phyloP scores from a whole-genome alignment of 2,113 vertebrate species.

The Syrrhaptes paradoxus region DNA sequence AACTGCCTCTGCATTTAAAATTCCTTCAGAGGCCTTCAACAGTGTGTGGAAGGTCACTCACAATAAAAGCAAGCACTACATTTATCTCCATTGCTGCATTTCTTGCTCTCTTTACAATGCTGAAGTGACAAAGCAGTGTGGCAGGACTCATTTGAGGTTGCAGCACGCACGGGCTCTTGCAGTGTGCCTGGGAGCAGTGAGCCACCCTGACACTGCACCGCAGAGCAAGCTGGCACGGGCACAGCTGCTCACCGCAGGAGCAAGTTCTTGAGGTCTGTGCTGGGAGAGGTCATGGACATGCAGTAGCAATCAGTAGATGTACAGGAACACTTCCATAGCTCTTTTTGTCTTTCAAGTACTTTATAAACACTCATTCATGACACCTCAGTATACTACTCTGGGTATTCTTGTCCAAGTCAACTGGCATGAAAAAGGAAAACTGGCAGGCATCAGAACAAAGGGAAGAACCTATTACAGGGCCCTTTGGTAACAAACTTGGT shows the following conservation, averaged over 20 bases:
- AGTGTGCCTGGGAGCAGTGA: accelerated
- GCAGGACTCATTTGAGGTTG: not conserved
- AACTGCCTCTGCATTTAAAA: not conserved
- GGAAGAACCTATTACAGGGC: not conserved
- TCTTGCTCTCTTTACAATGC: not conserved
- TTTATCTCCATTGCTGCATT: not conserved
- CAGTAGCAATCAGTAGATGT: not conserved
- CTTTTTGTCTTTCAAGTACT: not conserved
- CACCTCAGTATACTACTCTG: not conserved
- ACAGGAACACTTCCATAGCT: not conserved
- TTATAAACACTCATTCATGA: not conserved
- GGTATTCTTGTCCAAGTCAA: not conserved
- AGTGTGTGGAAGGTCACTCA: not conserved
- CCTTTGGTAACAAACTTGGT: not conserved
- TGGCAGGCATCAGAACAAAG: not conserved
- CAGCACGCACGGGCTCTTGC: accelerated
- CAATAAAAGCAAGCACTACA: not conserved
- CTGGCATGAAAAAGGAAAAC: not conserved
- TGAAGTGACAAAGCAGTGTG: too few relatives aligned
- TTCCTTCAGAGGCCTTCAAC: not conserved
- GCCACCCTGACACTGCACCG: accelerated
- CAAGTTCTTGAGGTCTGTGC: not conserved
- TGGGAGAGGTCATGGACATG: accelerated
- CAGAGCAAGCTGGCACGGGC: accelerated
- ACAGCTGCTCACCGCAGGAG: not conserved